Evolutionary conservation across 2,797 vertebrate genomes (phyloP), one percentile per base, ranked within the genome.

Genomic region (Apogon talboti): DNA sequence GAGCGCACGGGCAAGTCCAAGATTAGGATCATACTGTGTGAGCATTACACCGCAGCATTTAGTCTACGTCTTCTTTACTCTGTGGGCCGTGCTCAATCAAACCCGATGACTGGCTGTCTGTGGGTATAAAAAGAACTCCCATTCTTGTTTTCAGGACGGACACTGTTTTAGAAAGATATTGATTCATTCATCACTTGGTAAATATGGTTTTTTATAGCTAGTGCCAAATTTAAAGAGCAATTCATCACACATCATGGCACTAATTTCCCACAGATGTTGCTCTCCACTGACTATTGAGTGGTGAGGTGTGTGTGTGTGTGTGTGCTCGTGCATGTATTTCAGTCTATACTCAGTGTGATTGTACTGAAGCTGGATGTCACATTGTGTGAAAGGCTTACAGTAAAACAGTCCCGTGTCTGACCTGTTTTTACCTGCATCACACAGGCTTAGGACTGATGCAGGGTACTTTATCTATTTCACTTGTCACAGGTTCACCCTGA

Each of bases 51-150:
- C 83, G 50, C 81, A 81, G 74, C 74, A 79, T 85, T 88, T 82
- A 79, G 79, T 85, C 82, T 75, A 48, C 64, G 76, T 79, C 82
- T 76, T 66, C 49, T 56, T 64, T 63, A 51, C 63, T 64, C 66
- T 74, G 79, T 82, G 79, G 86, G 65, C 85, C 56, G 15, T 69
- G 54, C 71, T 87, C 81, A 87, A 70, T 87, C 86, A 88, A 55
- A 70, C 72, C 71, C 82, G 80, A 88, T 84, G 78, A 89, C 81
- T 78, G 65, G 77, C 77, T 87, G 85, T 86, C 83, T 76, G 57
- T 21, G 66, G 41, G 68, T 83, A 84, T 83, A 82, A 83, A 87
- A 81, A 87, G 43, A 87, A 79, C 76, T 59, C 58, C 50, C 47
- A 62, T 85, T 80, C 71, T 76, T 74, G 59, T 74, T 73, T 56